Conservation (phyloP, 1,140 invertebrate species). For the Brachionus paranguensis region DNA sequence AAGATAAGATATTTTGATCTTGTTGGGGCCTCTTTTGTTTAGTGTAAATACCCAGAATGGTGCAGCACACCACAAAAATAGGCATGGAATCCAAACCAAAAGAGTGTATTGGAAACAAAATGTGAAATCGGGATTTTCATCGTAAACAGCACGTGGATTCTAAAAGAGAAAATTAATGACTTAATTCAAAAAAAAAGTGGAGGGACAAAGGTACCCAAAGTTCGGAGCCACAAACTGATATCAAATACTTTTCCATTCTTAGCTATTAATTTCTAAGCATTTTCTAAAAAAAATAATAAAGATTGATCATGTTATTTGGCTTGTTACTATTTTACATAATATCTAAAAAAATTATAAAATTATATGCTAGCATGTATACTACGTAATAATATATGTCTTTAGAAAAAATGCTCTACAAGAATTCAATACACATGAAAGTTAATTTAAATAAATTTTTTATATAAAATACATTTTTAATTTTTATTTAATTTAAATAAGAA, state of each 20-base stretch:
- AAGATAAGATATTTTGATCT: not conserved
- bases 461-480: no score
- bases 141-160: not conserved
- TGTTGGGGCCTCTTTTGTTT: not conserved
- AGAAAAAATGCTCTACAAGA: not conserved
- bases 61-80: slow-evolving; percentile 20
- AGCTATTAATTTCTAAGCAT: not conserved
- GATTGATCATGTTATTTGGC: not conserved
- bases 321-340: not conserved
- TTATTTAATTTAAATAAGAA: no score
- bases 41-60: slow-evolving; percentile 24
- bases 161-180: not conserved
- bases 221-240: slow-evolving; percentile 12
- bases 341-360: not conserved
- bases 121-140: slow-evolving; percentile 24
- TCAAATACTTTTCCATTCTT: not conserved
- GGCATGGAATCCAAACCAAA: slow-evolving; percentile 3
- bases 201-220: not conserved
- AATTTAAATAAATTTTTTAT: not conserved
- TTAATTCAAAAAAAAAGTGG: not conserved
- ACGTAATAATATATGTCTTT: not conserved
- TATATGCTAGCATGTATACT: not conserved
- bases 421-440: not conserved
- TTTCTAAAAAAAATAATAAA: not conserved
- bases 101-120: slow-evolving; percentile 37